Evolutionary conservation across 2,113 vertebrate genomes (phyloP).

Genomic region (Hemichromis elongatus): DNA sequence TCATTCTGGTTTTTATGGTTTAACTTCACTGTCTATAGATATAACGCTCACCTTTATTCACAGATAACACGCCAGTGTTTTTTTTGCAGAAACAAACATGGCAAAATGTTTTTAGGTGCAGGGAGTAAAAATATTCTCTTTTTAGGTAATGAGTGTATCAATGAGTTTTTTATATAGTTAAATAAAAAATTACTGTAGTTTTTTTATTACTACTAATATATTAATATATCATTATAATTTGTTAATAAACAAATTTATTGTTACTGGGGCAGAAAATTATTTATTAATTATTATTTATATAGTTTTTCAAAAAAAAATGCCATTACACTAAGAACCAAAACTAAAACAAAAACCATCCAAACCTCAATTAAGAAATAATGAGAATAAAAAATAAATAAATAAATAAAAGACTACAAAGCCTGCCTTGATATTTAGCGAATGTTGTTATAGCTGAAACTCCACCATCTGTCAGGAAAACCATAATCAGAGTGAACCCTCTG

Average conservation of each 20-base stretch:
- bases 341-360: not conserved
- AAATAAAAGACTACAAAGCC: not conserved
- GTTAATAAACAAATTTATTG: not conserved
- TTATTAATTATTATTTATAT: not conserved
- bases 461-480: slow-evolving; percentile 34
- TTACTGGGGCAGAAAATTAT: not conserved
- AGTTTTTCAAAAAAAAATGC: fast-evolving
- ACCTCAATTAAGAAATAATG: not conserved
- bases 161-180: not conserved
- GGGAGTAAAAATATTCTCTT: fast-evolving
- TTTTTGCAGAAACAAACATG: not conserved
- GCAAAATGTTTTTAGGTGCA: not conserved
- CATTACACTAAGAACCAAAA: not conserved
- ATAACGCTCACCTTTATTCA: not conserved
- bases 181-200: not conserved
- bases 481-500: slow-evolving; percentile 16
- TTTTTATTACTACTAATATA: not conserved
- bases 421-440: not conserved
- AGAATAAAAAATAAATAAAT: not conserved
- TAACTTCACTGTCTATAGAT: not conserved
- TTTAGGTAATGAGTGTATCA: not conserved
- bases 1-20: not conserved
- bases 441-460: slow-evolving; percentile 24
- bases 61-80: not conserved
- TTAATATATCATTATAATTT: not conserved